Percentiles rank a stretch among this genome's conserved stretches.
phyloP scores from a whole-genome alignment of 2,888 invertebrate genomes.

The Eupithecia centaureata region DNA sequence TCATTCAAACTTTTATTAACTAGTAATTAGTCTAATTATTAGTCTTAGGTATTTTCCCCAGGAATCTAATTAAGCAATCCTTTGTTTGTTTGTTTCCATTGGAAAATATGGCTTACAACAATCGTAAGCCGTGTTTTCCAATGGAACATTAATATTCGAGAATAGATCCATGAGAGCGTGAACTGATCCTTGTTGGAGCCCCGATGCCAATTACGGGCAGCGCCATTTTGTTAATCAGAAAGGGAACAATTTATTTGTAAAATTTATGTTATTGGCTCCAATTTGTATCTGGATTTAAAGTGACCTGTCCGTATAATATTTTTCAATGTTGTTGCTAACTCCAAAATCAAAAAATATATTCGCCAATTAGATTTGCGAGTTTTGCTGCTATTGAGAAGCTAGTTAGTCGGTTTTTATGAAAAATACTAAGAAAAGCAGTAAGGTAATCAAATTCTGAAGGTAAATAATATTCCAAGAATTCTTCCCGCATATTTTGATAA shows the following conservation, averaged over 20 bases:
- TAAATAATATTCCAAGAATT: not conserved
- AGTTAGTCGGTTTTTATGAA: no score
- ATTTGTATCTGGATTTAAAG: not conserved
- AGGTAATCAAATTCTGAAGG: not conserved
- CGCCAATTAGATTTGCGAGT: not conserved
- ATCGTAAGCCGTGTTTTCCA: not conserved
- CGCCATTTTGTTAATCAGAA: constrained; percentile 3
- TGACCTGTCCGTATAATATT: not conserved
- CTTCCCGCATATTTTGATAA: not conserved
- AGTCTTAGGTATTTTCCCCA: no score
- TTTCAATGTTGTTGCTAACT: not conserved
- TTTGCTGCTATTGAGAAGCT: no score
- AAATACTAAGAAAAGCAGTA: not conserved
- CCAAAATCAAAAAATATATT: not conserved
- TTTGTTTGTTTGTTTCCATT: not conserved
- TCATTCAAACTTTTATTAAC: no score
- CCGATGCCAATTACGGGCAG: not conserved
- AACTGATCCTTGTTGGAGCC: not conserved
- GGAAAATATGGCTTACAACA: not conserved
- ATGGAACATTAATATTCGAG: not conserved
- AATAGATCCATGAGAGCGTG: not conserved
- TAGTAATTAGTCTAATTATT: no score
- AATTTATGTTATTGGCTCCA: not conserved
- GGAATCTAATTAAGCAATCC: not conserved
- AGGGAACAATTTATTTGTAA: not conserved